Evolutionary conservation across 1,140 invertebrate species (phyloP).

Genomic region (Drosophila nasuta): DNA sequence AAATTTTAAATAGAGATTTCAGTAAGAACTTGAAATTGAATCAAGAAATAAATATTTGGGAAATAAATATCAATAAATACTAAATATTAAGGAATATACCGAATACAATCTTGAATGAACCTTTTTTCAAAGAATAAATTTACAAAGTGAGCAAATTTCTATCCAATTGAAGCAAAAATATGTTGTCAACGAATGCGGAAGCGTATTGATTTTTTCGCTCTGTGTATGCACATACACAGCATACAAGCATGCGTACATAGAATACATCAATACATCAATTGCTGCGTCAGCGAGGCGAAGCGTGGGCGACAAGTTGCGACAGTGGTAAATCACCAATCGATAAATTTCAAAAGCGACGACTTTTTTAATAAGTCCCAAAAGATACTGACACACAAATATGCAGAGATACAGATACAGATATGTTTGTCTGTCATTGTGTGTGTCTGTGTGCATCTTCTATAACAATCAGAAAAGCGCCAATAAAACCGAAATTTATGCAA

Average conservation of each 20-base stretch:
- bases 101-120: too few species aligned
- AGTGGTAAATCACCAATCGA: constrained; percentile 56
- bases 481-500: constrained; percentile 67
- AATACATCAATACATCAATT: background rate
- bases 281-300: background rate
- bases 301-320: constrained; percentile 40
- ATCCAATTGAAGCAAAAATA: too few species aligned
- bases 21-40: too few species aligned
- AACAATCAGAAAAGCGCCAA: constrained; percentile 42
- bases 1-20: too few species aligned
- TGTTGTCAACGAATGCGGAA: too few species aligned
- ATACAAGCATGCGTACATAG: background rate
- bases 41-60: too few species aligned
- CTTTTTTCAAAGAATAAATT: too few species aligned
- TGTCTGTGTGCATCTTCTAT: constrained; percentile 2
- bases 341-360: constrained; percentile 48
- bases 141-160: too few species aligned
- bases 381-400: constrained; percentile 1
- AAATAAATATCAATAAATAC: too few species aligned
- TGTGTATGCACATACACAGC: background rate
- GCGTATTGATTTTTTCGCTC: too few species aligned
- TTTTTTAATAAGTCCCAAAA: constrained; percentile 36
- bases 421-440: background rate
- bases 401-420: background rate
- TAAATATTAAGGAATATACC: too few species aligned